Conservation (phyloP, 1,140 invertebrate genomes). For the Heliconius himera region DNA sequence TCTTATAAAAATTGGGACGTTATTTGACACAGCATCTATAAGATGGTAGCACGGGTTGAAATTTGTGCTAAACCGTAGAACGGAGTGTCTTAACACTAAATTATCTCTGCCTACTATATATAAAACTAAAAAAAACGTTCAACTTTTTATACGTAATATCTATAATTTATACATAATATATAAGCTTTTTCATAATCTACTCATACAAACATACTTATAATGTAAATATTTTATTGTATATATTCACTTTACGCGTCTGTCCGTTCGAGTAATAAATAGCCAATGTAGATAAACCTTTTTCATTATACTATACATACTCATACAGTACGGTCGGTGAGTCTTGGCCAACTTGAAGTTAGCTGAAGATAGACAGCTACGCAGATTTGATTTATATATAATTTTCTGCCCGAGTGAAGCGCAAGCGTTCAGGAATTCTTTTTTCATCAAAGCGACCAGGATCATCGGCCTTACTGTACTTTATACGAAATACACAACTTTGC, state of each 20-base stretch:
- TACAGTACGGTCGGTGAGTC: neutral
- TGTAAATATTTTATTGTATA: constrained; percentile 9
- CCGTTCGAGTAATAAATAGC: neutral
- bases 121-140: neutral
- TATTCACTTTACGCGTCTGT: neutral
- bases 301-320: neutral
- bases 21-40: neutral
- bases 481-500: neutral
- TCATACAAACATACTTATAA: neutral
- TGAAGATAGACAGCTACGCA: too few species aligned
- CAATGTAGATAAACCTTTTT: constrained; percentile 19
- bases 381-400: neutral
- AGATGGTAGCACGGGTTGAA: too few species aligned
- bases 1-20: neutral
- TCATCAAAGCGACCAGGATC: too few species aligned
- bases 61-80: neutral
- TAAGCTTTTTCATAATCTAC: constrained; percentile 1
- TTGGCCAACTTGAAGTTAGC: too few species aligned
- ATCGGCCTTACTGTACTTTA: too few species aligned
- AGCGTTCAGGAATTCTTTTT: too few species aligned
- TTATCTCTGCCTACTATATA: neutral
- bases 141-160: neutral
- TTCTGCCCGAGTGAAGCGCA: too few species aligned
- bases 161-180: neutral
- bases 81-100: neutral